phyloP scores from a whole-genome alignment of 1,140 invertebrate species.

The Neotoxoptera formosana region DNA sequence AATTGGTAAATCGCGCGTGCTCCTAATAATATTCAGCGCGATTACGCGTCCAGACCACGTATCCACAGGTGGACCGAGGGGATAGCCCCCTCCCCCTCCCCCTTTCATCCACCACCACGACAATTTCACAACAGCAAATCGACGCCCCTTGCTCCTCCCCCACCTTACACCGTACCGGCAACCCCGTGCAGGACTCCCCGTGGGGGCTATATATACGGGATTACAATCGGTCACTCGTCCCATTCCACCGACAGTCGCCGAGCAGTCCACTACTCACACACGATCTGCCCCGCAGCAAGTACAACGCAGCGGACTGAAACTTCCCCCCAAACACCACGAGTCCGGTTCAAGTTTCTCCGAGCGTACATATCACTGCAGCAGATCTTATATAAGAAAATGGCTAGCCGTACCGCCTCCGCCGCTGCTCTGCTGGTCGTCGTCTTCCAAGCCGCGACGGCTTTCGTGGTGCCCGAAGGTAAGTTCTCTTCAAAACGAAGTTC shows the following conservation, averaged over 20 bases:
- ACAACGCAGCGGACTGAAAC: background rate
- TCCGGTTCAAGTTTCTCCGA: background rate
- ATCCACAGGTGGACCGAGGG: background rate
- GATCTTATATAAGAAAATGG: background rate
- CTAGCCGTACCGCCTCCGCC: background rate
- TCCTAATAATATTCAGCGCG: background rate
- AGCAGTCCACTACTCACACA: background rate
- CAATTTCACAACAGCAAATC: background rate
- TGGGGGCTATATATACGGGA: background rate
- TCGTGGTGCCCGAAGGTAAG: conserved; percentile 15
- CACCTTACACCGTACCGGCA: no score
- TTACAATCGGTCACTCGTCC: background rate
- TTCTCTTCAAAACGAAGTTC: background rate
- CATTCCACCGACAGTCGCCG: background rate
- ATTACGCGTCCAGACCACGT: conserved; percentile 46
- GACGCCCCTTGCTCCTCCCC: no score
- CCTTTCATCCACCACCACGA: no score
- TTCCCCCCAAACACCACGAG: background rate
- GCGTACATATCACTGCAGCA: background rate
- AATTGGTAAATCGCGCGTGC: background rate
- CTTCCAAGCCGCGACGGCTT: background rate
- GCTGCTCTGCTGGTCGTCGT: background rate
- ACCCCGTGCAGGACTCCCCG: background rate
- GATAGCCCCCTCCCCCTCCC: no score
- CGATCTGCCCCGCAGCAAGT: background rate